Evolutionary conservation across 1,140 invertebrate species (phyloP).

Genomic region (Pomacea maculata): DNA sequence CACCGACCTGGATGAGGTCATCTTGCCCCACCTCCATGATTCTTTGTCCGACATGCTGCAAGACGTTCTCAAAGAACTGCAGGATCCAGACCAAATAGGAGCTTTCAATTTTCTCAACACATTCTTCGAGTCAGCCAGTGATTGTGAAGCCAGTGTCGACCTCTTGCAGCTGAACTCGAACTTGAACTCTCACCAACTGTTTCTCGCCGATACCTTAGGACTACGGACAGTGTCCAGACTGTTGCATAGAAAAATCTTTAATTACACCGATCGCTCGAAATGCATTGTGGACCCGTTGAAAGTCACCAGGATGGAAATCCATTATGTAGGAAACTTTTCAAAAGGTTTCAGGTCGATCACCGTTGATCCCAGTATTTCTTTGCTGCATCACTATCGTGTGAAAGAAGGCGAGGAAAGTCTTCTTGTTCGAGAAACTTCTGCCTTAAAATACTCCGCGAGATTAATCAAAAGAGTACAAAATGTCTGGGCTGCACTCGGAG

Average conservation of each 20-base stretch:
- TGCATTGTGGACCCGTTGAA: background rate
- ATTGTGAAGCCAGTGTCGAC: background rate
- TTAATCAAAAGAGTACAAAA: no score
- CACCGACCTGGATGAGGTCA: slow-evolving; percentile 22
- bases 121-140: background rate
- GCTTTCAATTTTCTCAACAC: background rate
- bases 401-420: no score
- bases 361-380: background rate
- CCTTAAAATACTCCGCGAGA: no score
- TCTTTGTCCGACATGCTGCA: slow-evolving; percentile 17
- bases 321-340: background rate
- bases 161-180: background rate
- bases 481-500: no score
- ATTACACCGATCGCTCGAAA: background rate
- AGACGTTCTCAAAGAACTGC: background rate
- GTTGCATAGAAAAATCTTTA: background rate
- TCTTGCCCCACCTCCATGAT: slow-evolving; percentile 10
- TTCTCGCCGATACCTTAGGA: background rate
- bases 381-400: background rate
- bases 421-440: no score
- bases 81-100: background rate
- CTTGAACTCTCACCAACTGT: background rate
- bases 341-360: background rate
- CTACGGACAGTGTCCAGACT: background rate
- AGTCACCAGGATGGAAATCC: background rate